Evolutionary conservation across 2,797 vertebrate genomes (phyloP).

Genomic region (Echeneis naucrates): DNA sequence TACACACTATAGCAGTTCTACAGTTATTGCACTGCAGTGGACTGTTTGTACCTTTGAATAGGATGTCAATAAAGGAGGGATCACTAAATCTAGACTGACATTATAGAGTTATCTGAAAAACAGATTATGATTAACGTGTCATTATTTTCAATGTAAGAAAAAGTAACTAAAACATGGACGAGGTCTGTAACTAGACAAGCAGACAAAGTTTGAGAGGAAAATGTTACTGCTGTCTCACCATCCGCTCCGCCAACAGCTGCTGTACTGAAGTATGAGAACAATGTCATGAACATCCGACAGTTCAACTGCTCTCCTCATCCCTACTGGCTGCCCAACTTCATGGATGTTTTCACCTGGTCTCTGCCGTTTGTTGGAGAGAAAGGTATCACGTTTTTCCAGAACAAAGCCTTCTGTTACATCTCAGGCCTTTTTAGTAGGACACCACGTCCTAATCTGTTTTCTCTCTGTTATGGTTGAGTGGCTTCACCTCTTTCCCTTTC

Average conservation of each 20-base stretch:
- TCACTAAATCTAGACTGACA: neutral
- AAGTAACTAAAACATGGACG: neutral
- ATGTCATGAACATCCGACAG: constrained; percentile 89
- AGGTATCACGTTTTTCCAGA: constrained; percentile 63
- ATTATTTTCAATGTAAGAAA: neutral
- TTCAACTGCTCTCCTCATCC: constrained; percentile 89
- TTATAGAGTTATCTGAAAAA: neutral
- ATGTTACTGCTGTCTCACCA: constrained; percentile 1
- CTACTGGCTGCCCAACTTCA: constrained; percentile 90
- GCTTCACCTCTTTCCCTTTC: neutral
- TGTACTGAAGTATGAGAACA: constrained; percentile 89
- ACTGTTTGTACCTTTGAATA: neutral
- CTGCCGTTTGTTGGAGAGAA: constrained; percentile 88
- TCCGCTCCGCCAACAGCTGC: constrained; percentile 81
- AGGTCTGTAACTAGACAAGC: neutral
- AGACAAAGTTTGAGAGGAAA: neutral
- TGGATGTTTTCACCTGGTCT: constrained; percentile 89
- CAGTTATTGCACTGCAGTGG: neutral
- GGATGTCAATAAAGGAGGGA: neutral
- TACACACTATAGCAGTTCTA: neutral
- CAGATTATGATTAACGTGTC: neutral
- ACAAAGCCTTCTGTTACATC: neutral
- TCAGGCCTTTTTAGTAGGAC: neutral
- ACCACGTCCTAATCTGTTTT: neutral
- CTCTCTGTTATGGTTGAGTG: neutral